A percentile compares a stretch with the other conserved stretches of the same genome.
phyloP scores from a whole-genome alignment of 2,888 invertebrate genomes.

The Endotricha flammealis region DNA sequence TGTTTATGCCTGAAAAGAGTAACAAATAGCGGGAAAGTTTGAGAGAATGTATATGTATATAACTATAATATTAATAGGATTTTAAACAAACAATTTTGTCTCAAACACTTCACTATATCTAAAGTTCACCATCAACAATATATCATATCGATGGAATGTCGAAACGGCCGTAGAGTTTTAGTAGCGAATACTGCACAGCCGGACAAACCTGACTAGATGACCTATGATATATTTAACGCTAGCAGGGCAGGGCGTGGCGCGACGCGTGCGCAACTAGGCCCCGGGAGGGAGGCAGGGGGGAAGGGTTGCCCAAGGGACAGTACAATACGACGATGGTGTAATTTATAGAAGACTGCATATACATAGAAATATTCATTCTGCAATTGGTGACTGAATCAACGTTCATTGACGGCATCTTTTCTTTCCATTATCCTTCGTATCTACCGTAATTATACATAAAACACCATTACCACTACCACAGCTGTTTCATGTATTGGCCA shows the following conservation, averaged over 20 bases:
- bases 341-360: slow-evolving; percentile 19
- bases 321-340: slow-evolving; percentile 32
- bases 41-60: too few relatives aligned
- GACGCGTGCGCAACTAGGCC: slow-evolving; percentile 60
- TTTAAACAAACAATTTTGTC: too few relatives aligned
- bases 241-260: slow-evolving; percentile 58
- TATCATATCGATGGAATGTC: slow-evolving; percentile 1
- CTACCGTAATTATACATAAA: too few relatives aligned
- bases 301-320: slow-evolving; percentile 48
- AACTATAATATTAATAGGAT: too few relatives aligned
- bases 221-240: slow-evolving; percentile 63
- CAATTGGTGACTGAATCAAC: too few relatives aligned
- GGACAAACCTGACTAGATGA: slow-evolving; percentile 49
- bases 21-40: too few relatives aligned
- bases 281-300: slow-evolving; percentile 26
- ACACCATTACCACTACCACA: too few relatives aligned
- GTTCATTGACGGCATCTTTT: too few relatives aligned
- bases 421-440: too few relatives aligned
- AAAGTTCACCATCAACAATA: neutral
- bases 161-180: slow-evolving; percentile 2
- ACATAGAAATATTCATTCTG: slow-evolving; percentile 5
- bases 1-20: too few relatives aligned
- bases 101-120: neutral
- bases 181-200: neutral
- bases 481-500: too few relatives aligned